Base-by-base conservation (phyloP, 1,140 invertebrate species). In the Brachionus calyciflorus region DNA sequence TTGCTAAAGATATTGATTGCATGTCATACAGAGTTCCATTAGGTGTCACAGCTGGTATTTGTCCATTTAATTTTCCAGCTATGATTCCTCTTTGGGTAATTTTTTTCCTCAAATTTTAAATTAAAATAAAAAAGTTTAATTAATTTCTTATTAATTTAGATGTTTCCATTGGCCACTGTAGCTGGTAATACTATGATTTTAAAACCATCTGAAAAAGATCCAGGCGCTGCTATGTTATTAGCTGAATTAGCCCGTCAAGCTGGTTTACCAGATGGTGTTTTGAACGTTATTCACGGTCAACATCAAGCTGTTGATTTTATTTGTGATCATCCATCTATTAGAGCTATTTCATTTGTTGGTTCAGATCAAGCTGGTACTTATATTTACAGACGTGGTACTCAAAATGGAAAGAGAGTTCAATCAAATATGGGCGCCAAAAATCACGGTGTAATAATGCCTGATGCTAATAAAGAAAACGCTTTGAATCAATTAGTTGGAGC, bases 391-490 rank as follows among this genome's bases (percentile, higher is more conserved):
- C 87, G 93, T 79, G 94, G 93, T 55, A 91, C 90, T 9, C 89
- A 89, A 80, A 90, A 90, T 82, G 94, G 96, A 12, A 99, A 99
- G 84, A 88, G 96, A 49, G 94, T 99, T 0, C 96, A 99, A 85
- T 93, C 92, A 55, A 98, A 99, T 83, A 95, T 98, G 93, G 96
- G 96, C 21, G 96, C 97, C 1, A 99, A 99, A 86, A 99, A 99
- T 84, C 97, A 99, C 84, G 96, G 96, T 73, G 90, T 99, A 6
- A 89, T 99, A 41, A 89, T 99, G 88, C 91, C 94, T 17, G 96
- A 99, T 87, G 96, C 96, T 12, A 96, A 98, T 83, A 98, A 98
- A 85, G 94, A 96, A 82, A 91, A 93, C 80, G 94, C 94, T 0
- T 85, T 98, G 1, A 97, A 96, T 78, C 81, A 85, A 80, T 80